Percentiles rank a stretch among this genome's conserved stretches.
phyloP scores from a whole-genome alignment of 2,113 vertebrate species.

The Carassius gibelio region DNA sequence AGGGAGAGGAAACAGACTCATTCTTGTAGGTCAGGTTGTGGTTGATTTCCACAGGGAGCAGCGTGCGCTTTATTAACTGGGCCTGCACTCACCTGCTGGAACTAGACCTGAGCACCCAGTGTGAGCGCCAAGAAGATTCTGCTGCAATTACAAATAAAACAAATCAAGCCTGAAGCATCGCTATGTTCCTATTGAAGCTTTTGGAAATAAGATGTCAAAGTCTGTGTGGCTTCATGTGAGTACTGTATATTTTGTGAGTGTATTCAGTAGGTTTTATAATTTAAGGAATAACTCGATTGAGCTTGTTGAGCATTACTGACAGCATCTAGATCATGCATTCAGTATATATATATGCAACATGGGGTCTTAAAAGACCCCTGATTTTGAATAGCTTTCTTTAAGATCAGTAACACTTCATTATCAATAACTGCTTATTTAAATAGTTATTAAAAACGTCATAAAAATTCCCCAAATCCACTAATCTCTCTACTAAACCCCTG shows the following conservation, averaged over 20 bases:
- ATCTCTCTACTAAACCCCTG: neutral
- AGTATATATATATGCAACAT: too few relatives aligned
- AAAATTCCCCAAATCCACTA: neutral
- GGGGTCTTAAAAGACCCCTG: too few relatives aligned
- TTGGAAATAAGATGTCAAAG: conserved; percentile 1
- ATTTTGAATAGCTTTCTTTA: neutral
- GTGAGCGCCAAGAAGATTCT: conserved; percentile 20
- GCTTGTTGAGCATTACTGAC: too few relatives aligned
- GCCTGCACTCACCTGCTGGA: conserved; percentile 37
- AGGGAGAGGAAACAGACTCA: conserved; percentile 24
- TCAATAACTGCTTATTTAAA: neutral
- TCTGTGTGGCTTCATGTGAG: neutral
- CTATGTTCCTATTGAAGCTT: conserved; percentile 36
- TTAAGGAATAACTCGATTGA: too few relatives aligned
- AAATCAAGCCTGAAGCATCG: conserved; percentile 5
- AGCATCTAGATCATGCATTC: too few relatives aligned
- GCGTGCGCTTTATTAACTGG: conserved; percentile 50
- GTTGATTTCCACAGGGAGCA: conserved; percentile 57
- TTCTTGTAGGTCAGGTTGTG: conserved; percentile 47
- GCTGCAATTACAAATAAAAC: conserved; percentile 34
- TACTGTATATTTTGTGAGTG: neutral
- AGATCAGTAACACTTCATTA: neutral
- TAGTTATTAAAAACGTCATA: neutral
- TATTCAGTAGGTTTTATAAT: neutral
- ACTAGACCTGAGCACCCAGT: conserved; percentile 9